These are phyloP conservation scores for Mormyrops boulengeri DNA, from an alignment of 2,797 vertebrate genomes.

Conservation along the genomic window DNA sequence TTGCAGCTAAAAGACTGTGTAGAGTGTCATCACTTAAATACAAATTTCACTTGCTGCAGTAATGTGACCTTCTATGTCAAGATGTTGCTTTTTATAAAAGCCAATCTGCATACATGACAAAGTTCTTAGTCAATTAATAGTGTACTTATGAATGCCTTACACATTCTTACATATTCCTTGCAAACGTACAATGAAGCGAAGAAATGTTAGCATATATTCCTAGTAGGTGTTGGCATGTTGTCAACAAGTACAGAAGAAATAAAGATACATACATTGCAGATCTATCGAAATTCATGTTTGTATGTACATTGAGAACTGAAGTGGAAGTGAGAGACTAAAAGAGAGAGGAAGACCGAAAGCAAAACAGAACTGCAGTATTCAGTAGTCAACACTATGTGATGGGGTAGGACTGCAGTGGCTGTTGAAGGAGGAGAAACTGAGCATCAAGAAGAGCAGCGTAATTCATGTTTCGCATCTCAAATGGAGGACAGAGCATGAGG, in stretches of 20 bases:
- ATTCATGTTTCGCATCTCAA: conserved; percentile 90
- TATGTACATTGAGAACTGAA: not conserved
- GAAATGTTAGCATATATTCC: not conserved
- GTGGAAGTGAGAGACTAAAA: not conserved
- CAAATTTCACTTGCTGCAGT: not conserved
- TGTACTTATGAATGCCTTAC: not conserved
- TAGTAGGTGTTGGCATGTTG: not conserved
- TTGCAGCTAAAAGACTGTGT: not conserved
- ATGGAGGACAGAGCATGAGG: conserved; percentile 73
- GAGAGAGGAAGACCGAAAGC: not conserved
- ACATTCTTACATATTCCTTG: not conserved
- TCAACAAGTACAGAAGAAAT: not conserved
- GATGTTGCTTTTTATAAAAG: not conserved
- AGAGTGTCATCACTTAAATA: not conserved
- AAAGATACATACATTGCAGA: not conserved
- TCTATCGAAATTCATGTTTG: not conserved
- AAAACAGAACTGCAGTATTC: not conserved
- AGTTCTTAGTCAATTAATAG: not conserved
- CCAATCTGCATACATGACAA: not conserved
- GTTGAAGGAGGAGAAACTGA: not conserved
- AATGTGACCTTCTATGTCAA: not conserved
- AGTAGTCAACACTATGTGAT: not conserved
- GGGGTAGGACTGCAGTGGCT: not conserved
- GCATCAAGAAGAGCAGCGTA: conserved; percentile 52
- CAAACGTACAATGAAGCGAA: not conserved